These are phyloP conservation scores for Antechinus stuartii DNA, from an alignment of 2,113 vertebrate species.

Conservation along the genomic window DNA sequence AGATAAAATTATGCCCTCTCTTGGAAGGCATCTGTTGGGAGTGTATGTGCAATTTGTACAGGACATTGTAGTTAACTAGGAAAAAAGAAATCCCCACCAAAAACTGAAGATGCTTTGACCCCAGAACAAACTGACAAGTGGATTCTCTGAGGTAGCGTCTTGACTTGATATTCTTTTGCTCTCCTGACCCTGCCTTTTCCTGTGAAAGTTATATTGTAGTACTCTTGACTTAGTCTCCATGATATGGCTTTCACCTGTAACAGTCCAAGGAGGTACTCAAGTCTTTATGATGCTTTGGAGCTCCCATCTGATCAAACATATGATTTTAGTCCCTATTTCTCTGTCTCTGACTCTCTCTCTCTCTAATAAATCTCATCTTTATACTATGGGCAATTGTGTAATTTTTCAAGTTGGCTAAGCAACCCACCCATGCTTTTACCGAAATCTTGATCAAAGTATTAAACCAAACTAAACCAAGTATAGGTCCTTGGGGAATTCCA, in stretches of 20 bases:
- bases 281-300: neutral
- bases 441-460: too few relatives aligned
- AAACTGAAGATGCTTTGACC: neutral
- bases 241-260: neutral
- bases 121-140: neutral
- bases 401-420: too few relatives aligned
- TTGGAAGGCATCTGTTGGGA: constrained; percentile 73
- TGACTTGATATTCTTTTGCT: neutral
- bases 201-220: neutral
- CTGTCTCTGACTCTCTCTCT: too few relatives aligned
- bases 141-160: neutral
- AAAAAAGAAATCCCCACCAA: neutral
- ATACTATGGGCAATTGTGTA: too few relatives aligned
- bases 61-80: constrained; percentile 58
- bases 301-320: neutral
- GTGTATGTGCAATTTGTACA: constrained; percentile 66
- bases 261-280: neutral
- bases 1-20: constrained; percentile 75
- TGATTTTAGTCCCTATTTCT: neutral
- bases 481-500: too few relatives aligned
- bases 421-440: too few relatives aligned
- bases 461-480: too few relatives aligned
- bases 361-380: too few relatives aligned
- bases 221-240: neutral
- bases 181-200: neutral